phyloP scores from a whole-genome alignment of 2,797 vertebrate genomes.

The Sebastes itinus region DNA sequence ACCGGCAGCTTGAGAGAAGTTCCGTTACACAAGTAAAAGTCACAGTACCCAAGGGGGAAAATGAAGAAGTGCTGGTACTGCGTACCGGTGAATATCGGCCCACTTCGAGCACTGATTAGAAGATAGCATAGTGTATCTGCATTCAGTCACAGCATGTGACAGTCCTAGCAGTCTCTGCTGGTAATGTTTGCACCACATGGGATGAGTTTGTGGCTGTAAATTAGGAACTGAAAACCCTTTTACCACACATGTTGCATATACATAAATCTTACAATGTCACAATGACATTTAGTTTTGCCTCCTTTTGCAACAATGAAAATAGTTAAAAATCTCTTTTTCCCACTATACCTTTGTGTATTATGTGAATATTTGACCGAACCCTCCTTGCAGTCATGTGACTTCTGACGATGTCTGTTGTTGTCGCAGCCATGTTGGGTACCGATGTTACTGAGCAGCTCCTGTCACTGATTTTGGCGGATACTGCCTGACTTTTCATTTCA shows the following conservation, averaged over 20 bases:
- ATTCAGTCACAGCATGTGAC: not conserved
- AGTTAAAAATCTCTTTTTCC: not conserved
- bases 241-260: not conserved
- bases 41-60: no score
- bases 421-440: no score
- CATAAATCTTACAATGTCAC: not conserved
- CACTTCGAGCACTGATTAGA: not conserved
- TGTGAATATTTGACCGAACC: not conserved
- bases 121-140: not conserved
- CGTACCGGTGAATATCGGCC: no score
- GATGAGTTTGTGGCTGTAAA: not conserved
- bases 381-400: no score
- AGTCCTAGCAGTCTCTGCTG: not conserved
- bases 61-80: no score
- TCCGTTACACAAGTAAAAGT: no score
- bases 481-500: no score
- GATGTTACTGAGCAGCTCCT: no score
- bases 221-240: not conserved
- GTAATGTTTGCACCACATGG: not conserved
- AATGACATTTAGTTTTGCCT: not conserved
- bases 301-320: not conserved
- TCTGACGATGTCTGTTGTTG: no score
- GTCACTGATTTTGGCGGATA: no score
- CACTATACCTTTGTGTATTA: not conserved
- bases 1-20: no score